Conservation (phyloP, 2,113 vertebrate genomes). For the Saiga tatarica region DNA sequence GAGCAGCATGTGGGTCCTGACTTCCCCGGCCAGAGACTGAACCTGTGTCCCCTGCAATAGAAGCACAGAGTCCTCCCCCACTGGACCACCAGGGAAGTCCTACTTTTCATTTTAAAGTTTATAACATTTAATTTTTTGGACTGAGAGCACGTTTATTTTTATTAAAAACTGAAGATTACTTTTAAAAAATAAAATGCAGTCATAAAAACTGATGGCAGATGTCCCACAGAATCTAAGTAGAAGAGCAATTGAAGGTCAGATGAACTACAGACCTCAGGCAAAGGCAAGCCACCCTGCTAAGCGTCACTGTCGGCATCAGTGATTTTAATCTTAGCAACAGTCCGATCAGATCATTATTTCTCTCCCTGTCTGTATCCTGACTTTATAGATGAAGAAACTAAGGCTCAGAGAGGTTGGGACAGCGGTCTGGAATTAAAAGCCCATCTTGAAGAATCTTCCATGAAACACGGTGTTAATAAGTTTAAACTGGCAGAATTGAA, state of each 20-base stretch:
- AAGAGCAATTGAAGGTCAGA: background rate
- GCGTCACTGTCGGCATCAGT: no score
- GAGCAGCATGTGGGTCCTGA: background rate
- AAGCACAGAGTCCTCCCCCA: background rate
- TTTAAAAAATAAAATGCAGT: background rate
- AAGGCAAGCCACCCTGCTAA: background rate
- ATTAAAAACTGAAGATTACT: background rate
- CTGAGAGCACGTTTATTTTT: background rate
- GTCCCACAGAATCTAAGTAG: background rate
- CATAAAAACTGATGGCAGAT: background rate
- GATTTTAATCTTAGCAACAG: background rate
- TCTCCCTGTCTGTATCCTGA: background rate
- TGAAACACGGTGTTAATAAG: no score
- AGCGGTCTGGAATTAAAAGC: background rate
- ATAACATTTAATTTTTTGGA: background rate
- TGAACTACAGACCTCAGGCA: background rate
- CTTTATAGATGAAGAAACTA: background rate
- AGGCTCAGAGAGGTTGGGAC: background rate
- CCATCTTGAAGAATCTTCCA: background rate
- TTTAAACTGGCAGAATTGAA: background rate
- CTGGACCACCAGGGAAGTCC: background rate
- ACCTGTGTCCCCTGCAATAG: background rate
- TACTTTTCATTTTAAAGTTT: background rate
- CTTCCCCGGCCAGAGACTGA: background rate
- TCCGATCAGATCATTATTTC: background rate